Evolutionary conservation across 2,888 invertebrate species (phyloP).

Genomic region (Pantelozetes paolii): DNA sequence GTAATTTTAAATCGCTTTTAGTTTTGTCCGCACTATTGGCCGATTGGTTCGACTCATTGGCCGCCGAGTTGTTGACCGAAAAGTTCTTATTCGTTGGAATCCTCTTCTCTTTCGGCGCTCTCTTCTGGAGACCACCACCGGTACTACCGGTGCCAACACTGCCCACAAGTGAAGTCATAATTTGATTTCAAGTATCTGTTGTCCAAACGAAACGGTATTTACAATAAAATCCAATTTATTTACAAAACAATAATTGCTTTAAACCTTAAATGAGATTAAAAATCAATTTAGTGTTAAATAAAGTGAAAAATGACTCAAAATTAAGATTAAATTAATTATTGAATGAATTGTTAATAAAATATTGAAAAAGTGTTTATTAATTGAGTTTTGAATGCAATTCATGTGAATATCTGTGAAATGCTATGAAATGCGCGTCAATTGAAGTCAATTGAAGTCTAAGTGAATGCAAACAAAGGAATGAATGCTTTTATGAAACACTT

Average conservation of each 20-base stretch:
- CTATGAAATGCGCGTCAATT: slow-evolving; percentile 25
- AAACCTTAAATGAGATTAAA: background rate
- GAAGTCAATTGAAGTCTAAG: background rate
- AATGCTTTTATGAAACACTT: background rate
- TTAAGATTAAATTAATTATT: background rate
- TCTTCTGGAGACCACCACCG: background rate
- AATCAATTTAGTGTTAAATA: background rate
- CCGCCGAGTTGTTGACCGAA: background rate
- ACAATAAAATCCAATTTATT: slow-evolving; percentile 1
- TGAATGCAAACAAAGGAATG: slow-evolving; percentile 14
- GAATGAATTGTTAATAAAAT: background rate
- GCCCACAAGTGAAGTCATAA: slow-evolving; percentile 32
- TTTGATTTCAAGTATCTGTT: background rate
- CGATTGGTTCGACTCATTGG: background rate
- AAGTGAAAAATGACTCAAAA: background rate
- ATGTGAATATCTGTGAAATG: too few relatives aligned
- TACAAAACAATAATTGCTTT: background rate
- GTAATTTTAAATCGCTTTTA: slow-evolving; percentile 31
- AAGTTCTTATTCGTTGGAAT: slow-evolving; percentile 16
- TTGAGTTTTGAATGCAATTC: slow-evolving; percentile 18
- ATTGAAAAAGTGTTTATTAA: background rate
- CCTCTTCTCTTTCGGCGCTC: slow-evolving; percentile 27
- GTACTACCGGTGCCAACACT: background rate
- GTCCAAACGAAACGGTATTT: background rate
- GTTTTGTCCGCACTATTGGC: slow-evolving; percentile 18